Evolutionary conservation across 2,888 invertebrate species (phyloP).

Genomic region (Lithophane socia): DNA sequence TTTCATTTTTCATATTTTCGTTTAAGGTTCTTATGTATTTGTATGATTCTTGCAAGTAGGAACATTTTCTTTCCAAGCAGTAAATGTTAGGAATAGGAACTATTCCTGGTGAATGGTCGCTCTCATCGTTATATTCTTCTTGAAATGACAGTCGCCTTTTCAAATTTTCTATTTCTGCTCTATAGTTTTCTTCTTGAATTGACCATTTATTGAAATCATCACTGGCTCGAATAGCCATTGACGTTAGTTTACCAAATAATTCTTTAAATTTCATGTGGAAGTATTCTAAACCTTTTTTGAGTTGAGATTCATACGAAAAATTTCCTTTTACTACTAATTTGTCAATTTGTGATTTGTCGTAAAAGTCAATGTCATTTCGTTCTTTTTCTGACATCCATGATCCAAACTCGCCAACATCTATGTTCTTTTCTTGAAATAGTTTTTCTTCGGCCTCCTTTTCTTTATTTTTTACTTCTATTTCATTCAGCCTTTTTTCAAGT

Average conservation of each 20-base stretch:
- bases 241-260: slow-evolving; percentile 85
- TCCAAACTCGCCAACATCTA: slow-evolving; percentile 77
- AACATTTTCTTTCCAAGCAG: slow-evolving; percentile 83
- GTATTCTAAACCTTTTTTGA: slow-evolving; percentile 81
- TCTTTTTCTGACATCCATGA: slow-evolving; percentile 81
- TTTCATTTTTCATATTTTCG: slow-evolving; percentile 88
- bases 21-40: slow-evolving; percentile 86
- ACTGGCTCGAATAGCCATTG: slow-evolving; percentile 82
- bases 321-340: slow-evolving; percentile 73
- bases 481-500: slow-evolving; percentile 79
- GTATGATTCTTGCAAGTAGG: slow-evolving; percentile 84
- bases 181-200: slow-evolving; percentile 85
- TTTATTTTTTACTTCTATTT: slow-evolving; percentile 72
- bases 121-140: slow-evolving; percentile 79
- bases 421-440: slow-evolving; percentile 46
- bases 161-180: slow-evolving; percentile 84
- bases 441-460: slow-evolving; percentile 63
- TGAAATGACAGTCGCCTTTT: slow-evolving; percentile 72
- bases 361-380: slow-evolving; percentile 73
- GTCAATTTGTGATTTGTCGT: slow-evolving; percentile 75
- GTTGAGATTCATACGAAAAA: slow-evolving; percentile 77
- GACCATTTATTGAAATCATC: slow-evolving; percentile 85
- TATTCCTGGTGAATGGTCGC: slow-evolving; percentile 83
- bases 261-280: slow-evolving; percentile 85
- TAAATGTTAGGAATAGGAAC: slow-evolving; percentile 70